Conservation (phyloP, 1,140 invertebrate genomes). For the Telenomus remus region DNA sequence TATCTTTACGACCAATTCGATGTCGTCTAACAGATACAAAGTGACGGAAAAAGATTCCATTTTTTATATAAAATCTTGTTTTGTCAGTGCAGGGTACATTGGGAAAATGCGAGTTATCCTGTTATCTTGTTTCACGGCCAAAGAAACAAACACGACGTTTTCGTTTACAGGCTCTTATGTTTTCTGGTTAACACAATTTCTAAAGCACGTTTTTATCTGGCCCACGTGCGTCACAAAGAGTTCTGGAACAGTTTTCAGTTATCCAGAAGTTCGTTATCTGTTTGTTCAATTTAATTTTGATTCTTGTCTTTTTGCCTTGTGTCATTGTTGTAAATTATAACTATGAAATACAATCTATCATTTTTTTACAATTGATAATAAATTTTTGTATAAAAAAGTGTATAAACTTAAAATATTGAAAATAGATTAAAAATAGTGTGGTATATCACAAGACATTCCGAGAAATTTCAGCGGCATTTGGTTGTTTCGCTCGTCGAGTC, state of each 20-base stretch:
- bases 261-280: slow-evolving; percentile 32
- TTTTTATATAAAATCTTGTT: slow-evolving; percentile 4
- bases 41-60: neutral
- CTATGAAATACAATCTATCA: no score
- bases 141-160: slow-evolving; percentile 50
- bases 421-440: no score
- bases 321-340: no score
- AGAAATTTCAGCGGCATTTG: no score
- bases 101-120: slow-evolving; percentile 46
- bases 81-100: slow-evolving; percentile 36
- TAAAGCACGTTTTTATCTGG: slow-evolving; percentile 12
- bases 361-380: no score
- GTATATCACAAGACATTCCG: neutral
- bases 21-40: neutral
- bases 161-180: slow-evolving; percentile 47
- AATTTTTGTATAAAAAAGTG: no score
- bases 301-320: no score
- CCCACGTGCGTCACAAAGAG: slow-evolving; percentile 14
- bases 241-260: slow-evolving; percentile 35
- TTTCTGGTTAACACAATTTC: slow-evolving; percentile 45
- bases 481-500: no score
- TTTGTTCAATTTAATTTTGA: no score
- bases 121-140: slow-evolving; percentile 44
- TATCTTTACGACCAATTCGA: no score
- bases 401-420: no score